Percentiles rank a stretch among this genome's conserved stretches.
These are phyloP conservation scores for Pitta sordida DNA, from an alignment of 2,113 vertebrate genomes.

Conservation along the genomic window DNA sequence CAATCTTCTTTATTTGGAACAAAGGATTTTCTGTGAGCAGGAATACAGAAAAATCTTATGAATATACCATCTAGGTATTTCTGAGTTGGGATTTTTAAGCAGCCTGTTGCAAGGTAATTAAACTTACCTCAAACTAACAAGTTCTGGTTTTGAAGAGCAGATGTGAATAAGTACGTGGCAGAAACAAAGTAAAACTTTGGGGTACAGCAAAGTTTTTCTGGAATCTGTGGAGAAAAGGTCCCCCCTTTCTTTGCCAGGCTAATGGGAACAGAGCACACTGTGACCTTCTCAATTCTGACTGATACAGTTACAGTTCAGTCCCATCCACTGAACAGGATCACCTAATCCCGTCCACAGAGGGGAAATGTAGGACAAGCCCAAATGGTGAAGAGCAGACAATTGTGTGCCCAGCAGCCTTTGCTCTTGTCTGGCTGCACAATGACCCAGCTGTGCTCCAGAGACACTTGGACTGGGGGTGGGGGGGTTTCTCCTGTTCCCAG, in stretches of 20 bases:
- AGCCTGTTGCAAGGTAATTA: neutral
- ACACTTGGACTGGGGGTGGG: neutral
- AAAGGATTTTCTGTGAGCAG: neutral
- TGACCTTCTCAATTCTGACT: neutral
- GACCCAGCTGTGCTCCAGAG: neutral
- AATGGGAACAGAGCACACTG: neutral
- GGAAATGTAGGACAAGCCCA: constrained; percentile 1
- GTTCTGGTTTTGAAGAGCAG: neutral
- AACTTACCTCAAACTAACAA: neutral
- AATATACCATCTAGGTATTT: neutral
- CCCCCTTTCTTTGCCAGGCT: neutral
- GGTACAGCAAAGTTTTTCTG: neutral
- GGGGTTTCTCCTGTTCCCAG: neutral
- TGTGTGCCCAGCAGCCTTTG: neutral
- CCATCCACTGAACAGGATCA: neutral
- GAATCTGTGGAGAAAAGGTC: neutral
- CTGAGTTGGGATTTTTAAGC: neutral
- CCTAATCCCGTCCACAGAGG: neutral
- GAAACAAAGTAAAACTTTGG: neutral
- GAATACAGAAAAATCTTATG: neutral
- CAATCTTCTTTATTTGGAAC: neutral
- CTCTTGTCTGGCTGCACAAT: neutral
- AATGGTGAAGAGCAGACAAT: neutral
- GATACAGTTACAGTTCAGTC: neutral
- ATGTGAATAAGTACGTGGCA: neutral